Evolutionary conservation across 2,113 vertebrate genomes (phyloP).

Genomic region (Dendrocopos noguchii): DNA sequence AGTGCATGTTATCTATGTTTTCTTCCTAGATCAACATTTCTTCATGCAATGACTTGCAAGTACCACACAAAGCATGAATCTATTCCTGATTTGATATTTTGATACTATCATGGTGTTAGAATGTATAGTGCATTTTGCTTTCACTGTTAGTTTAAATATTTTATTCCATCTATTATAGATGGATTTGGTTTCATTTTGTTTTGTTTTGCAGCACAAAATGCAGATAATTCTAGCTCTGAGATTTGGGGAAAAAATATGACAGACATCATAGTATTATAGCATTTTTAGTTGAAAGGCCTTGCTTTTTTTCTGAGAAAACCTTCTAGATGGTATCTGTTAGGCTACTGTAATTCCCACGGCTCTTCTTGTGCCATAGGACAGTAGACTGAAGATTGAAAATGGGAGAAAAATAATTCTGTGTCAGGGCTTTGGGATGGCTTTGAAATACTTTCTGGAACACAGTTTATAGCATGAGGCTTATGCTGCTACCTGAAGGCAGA

Average conservation of each 20-base stretch:
- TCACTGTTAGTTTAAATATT: background rate
- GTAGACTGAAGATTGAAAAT: background rate
- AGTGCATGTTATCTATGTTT: background rate
- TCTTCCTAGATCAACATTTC: background rate
- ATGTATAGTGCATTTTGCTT: background rate
- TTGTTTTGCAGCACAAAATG: background rate
- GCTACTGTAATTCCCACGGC: background rate
- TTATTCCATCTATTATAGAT: background rate
- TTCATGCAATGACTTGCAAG: background rate
- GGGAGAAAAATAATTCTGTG: slow-evolving; percentile 11
- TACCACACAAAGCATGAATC: background rate
- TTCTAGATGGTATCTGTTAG: background rate
- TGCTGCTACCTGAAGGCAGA: background rate
- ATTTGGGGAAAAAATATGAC: background rate
- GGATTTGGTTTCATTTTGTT: background rate
- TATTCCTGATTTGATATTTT: background rate
- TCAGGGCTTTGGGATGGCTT: slow-evolving; percentile 2
- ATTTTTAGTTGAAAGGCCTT: background rate
- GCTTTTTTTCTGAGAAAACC: background rate
- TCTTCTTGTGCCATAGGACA: background rate
- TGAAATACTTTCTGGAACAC: background rate
- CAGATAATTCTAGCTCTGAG: background rate
- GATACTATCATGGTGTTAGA: background rate
- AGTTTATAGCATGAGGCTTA: background rate
- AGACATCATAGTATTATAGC: background rate